These are phyloP conservation scores for Ispidina picta DNA, from an alignment of 2,797 vertebrate species.

Conservation along the genomic window DNA sequence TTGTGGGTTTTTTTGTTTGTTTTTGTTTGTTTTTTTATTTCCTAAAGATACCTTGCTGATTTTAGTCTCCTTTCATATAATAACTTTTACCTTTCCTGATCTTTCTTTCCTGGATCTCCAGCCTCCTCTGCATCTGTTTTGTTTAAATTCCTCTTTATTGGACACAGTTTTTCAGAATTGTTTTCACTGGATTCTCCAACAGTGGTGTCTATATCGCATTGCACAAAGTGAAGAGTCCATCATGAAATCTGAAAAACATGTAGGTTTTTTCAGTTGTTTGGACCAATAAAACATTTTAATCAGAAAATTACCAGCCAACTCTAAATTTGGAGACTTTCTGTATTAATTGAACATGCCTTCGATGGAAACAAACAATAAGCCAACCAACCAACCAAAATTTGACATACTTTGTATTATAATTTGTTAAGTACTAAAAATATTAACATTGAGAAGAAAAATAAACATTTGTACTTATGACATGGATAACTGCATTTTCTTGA, in stretches of 20 bases:
- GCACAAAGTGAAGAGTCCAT: background rate
- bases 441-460: background rate
- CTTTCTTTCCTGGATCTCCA: background rate
- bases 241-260: background rate
- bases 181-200: background rate
- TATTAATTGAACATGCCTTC: background rate
- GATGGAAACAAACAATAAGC: accelerated
- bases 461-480: background rate
- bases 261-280: background rate
- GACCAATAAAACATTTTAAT: background rate
- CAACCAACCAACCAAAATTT: accelerated
- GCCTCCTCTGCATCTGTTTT: background rate
- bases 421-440: background rate
- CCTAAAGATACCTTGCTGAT: background rate
- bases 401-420: background rate
- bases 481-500: background rate
- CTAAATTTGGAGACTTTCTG: background rate
- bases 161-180: background rate
- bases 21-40: background rate
- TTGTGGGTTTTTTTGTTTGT: no score
- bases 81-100: background rate
- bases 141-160: background rate
- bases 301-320: background rate
- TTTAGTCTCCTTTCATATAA: background rate
- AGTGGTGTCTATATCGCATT: background rate